These are phyloP conservation scores for Lycophotia porphyrea DNA, from an alignment of 2,888 invertebrate species.

Conservation along the genomic window DNA sequence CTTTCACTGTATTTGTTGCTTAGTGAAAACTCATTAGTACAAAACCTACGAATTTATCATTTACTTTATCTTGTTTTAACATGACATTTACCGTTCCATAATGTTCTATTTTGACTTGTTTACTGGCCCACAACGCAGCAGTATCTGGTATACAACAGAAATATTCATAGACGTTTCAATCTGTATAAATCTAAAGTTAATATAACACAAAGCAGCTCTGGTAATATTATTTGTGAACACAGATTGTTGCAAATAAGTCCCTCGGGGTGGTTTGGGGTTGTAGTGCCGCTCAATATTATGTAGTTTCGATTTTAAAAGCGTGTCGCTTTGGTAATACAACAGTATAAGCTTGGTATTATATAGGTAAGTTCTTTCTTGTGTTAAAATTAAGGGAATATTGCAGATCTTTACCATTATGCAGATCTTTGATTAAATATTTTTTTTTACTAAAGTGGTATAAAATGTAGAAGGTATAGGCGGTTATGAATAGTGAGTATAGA, in stretches of 20 bases:
- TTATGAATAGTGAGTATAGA: not conserved
- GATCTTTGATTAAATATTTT: slow-evolving; percentile 2
- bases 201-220: slow-evolving; percentile 67
- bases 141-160: slow-evolving; percentile 42
- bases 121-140: slow-evolving; percentile 7
- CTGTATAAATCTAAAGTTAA: slow-evolving; percentile 59
- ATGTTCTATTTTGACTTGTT: slow-evolving; percentile 24
- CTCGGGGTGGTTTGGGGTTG: slow-evolving; percentile 65
- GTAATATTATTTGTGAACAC: slow-evolving; percentile 79
- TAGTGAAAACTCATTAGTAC: not conserved
- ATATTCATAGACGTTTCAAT: slow-evolving; percentile 54
- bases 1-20: not conserved
- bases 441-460: slow-evolving; percentile 4
- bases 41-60: not conserved
- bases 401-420: not conserved
- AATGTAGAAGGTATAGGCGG: not conserved
- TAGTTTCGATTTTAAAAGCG: slow-evolving; percentile 71
- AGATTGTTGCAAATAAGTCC: slow-evolving; percentile 81
- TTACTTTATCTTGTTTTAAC: not conserved
- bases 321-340: slow-evolving; percentile 52
- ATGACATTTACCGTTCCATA: not conserved
- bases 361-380: slow-evolving; percentile 20
- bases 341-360: slow-evolving; percentile 33
- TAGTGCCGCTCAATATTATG: slow-evolving; percentile 67
- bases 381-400: slow-evolving; percentile 18